Base-by-base conservation (phyloP, 2,113 vertebrate species). In the Lasiurus cinereus region DNA sequence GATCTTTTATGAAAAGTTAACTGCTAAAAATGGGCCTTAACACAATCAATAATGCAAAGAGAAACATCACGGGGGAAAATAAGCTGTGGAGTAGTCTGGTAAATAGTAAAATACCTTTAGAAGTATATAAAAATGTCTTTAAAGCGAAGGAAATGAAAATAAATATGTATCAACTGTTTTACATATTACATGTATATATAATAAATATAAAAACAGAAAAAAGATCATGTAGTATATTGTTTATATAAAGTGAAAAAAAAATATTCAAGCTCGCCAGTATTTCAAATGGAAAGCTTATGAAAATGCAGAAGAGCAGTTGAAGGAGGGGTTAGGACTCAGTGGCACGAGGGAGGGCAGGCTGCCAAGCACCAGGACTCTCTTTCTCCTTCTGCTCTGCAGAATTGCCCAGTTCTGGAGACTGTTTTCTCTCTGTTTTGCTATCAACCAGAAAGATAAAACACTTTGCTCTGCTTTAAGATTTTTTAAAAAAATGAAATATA, bases 111-210 rank as follows among this genome's bases (percentile, higher is more conserved):
- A 78, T 76, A 73, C 18, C 69, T 92, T 36, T 62, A 88, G 62
- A 90, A 64, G 18, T n/a, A 1, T 46, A 93, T 13, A 59, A 90
- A 90, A 92, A 87, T 80, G 5, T 74, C 50, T 82, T 87, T 74
- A 62, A 94, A 83, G 56, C 54, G 36, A 93, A 78, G 8, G 10
- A 56, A 92, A 69, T 94, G 3, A 72, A 39, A 79, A 90, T 50
- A 70, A 83, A 88, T 13, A 59, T 2, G 0, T 48, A 39, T 18
- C 27, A 48, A 6, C 43, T 88, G 24, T 67, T 77, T 88, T 52
- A 80, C 0, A 21, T 10, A 66, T 21, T 78, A 22, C 31, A 56
- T 73, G 16, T 48, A 9, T 59, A 70, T 74, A 83, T 54, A n/a
- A 50, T 27, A 69, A 21, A 48, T 54, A n/a, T 43, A 62, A 21